Conservation (phyloP, 2,888 invertebrate genomes). For the Linnaemya vulpina region DNA sequence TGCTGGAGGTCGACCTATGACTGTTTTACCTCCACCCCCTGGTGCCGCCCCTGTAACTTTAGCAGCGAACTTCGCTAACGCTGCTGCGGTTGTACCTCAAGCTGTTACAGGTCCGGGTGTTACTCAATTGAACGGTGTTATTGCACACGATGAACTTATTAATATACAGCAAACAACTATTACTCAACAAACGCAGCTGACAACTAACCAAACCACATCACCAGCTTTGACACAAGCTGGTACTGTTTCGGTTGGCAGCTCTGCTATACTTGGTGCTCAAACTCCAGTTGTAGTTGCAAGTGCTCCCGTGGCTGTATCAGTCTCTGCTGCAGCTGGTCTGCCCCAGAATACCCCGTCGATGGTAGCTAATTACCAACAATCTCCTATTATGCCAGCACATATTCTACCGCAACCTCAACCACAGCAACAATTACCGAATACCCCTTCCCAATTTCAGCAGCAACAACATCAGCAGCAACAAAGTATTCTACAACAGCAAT, state of each 20-base stretch:
- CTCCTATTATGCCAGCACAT: conserved; percentile 76
- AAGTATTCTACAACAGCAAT: conserved; percentile 53
- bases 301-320: conserved; percentile 69
- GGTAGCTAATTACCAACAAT: conserved; percentile 77
- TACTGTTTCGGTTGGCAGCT: conserved; percentile 79
- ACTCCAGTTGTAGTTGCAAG: conserved; percentile 71
- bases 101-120: conserved; percentile 74
- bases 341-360: conserved; percentile 72
- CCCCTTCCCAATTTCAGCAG: conserved; percentile 39
- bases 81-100: conserved; percentile 74
- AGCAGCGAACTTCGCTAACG: conserved; percentile 76
- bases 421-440: conserved; percentile 37
- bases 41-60: conserved; percentile 77
- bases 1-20: conserved; percentile 78
- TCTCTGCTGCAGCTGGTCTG: conserved; percentile 49
- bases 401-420: conserved; percentile 69
- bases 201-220: conserved; percentile 81
- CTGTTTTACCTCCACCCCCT: conserved; percentile 78
- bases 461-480: conserved; percentile 73
- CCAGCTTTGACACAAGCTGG: conserved; percentile 82
- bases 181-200: conserved; percentile 75
- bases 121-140: conserved; percentile 80
- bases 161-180: conserved; percentile 68
- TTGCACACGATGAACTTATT: conserved; percentile 81
- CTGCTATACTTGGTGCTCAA: conserved; percentile 68